Percentiles rank a stretch among this genome's conserved stretches.
Evolutionary conservation across 1,140 invertebrate genomes (phyloP).

Genomic region (Ericerus pela): DNA sequence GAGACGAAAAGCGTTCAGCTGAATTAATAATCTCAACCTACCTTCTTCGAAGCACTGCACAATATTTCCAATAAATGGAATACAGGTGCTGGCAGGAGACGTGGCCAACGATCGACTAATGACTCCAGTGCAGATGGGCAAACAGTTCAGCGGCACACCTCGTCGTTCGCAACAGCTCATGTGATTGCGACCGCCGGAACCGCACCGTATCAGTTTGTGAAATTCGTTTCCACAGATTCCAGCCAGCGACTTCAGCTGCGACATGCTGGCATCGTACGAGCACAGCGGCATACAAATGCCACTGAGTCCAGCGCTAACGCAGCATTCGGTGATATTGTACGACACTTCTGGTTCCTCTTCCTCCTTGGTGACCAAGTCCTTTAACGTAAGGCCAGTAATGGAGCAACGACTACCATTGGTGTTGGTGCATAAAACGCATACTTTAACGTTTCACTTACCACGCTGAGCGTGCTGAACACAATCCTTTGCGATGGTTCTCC

Average conservation of each 20-base stretch:
- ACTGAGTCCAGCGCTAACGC: conserved; percentile 48
- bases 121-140: conserved; percentile 57
- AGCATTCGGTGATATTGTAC: conserved; percentile 67
- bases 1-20: not conserved
- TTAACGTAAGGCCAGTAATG: no score
- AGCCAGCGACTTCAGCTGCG: conserved; percentile 49
- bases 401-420: no score
- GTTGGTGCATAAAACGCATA: no score
- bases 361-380: conserved; percentile 31
- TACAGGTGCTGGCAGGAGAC: conserved; percentile 40
- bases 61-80: conserved; percentile 66
- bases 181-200: conserved; percentile 59
- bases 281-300: conserved; percentile 63
- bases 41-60: conserved; percentile 73
- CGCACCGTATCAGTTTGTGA: conserved; percentile 48
- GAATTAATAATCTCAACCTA: conserved; percentile 25
- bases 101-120: conserved; percentile 36
- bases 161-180: conserved; percentile 51
- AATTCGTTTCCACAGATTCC: conserved; percentile 47
- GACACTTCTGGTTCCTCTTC: conserved; percentile 33
- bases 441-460: no score
- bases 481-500: conserved; percentile 54
- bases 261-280: conserved; percentile 62
- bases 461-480: conserved; percentile 52
- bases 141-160: conserved; percentile 52